A percentile compares a stretch with the other conserved stretches of the same genome.
Conservation (phyloP, 2,888 invertebrate species). For the Agrotis clavis region DNA sequence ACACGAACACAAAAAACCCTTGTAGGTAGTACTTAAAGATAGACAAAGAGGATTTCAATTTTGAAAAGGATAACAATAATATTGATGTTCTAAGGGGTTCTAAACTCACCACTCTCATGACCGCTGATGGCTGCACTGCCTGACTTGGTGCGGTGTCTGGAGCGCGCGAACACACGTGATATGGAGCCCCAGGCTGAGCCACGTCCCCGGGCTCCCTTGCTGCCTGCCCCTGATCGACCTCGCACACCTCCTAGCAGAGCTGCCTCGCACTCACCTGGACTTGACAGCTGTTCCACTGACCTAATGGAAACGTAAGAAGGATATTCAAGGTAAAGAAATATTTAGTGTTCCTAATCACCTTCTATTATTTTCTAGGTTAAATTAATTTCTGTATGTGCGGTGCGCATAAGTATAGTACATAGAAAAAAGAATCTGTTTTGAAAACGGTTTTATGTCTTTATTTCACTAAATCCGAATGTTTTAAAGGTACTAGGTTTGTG, state of each 20-base stretch:
- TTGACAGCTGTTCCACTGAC: slow-evolving; percentile 96
- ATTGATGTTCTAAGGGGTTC: no score
- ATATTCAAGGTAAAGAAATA: neutral
- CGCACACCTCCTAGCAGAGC: slow-evolving; percentile 89
- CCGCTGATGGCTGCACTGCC: slow-evolving; percentile 92
- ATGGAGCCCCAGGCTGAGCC: slow-evolving; percentile 97
- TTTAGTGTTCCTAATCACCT: no score
- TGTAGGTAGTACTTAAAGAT: neutral
- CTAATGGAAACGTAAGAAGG: slow-evolving; percentile 74
- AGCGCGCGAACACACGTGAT: slow-evolving; percentile 96
- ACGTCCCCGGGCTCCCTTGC: slow-evolving; percentile 91
- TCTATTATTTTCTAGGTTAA: neutral
- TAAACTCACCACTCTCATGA: slow-evolving; percentile 92
- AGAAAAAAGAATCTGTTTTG: no score
- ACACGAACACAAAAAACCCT: no score
- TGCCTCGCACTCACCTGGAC: slow-evolving; percentile 94
- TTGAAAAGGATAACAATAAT: neutral
- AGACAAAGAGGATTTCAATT: neutral
- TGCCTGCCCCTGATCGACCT: slow-evolving; percentile 80
- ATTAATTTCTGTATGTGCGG: no score
- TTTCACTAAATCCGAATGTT: no score
- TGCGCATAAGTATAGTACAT: no score
- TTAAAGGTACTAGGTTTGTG: neutral
- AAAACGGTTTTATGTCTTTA: no score
- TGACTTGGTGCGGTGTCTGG: slow-evolving; percentile 95